A percentile compares a stretch with the other conserved stretches of the same genome.
Evolutionary conservation across 2,113 vertebrate species (phyloP).

Genomic region (Collichthys lucidus): DNA sequence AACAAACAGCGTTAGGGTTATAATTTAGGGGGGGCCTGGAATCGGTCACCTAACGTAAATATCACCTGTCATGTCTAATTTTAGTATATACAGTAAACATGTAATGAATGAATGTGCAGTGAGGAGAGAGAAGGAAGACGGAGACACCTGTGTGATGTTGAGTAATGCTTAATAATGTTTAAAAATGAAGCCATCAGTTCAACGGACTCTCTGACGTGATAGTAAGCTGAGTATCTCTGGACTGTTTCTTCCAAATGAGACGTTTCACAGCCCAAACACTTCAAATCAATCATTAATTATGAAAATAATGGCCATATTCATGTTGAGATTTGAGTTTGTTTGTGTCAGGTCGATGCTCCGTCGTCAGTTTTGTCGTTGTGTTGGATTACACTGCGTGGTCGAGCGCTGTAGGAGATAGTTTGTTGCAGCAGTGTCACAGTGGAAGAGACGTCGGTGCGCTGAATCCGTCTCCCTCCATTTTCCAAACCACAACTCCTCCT

Average conservation of each 20-base stretch:
- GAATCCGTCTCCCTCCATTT: conserved; percentile 31
- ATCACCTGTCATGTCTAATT: conserved; percentile 44
- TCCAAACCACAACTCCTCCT: conserved; percentile 27
- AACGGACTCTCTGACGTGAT: neutral
- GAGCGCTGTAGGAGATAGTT: conserved; percentile 21
- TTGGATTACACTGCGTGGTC: neutral
- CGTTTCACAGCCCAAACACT: neutral
- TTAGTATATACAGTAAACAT: conserved; percentile 24
- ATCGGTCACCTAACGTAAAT: conserved; percentile 25
- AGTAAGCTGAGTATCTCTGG: neutral
- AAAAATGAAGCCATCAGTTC: neutral
- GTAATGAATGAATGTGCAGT: neutral
- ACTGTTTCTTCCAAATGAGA: neutral
- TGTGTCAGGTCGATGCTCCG: neutral
- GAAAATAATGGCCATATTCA: neutral
- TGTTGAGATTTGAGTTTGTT: neutral
- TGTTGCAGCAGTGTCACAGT: conserved; percentile 24
- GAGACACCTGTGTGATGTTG: neutral
- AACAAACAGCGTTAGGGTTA: conserved; percentile 19
- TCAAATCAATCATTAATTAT: no score
- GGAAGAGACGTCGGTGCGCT: neutral
- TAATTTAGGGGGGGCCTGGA: conserved; percentile 42
- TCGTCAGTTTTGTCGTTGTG: neutral
- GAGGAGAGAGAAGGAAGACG: neutral
- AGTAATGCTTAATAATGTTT: neutral